phyloP scores from a whole-genome alignment of 30 jellyfish, hydroid and myxozoan species.

The Turritopsis dohrnii region DNA sequence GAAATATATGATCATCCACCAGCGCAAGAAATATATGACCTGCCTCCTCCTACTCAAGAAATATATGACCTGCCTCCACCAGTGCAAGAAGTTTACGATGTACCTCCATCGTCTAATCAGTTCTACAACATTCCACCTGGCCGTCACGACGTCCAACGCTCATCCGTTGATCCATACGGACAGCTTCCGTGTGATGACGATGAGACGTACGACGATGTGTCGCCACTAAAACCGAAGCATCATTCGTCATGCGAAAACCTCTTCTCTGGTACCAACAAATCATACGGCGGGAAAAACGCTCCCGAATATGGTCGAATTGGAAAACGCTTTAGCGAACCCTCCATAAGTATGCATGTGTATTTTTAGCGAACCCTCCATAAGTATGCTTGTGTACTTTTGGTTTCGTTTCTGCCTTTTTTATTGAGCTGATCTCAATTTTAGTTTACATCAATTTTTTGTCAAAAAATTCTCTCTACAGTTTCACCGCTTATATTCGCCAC shows the following conservation, averaged over 20 bases:
- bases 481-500: no score
- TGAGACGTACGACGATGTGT: conserved; percentile 9
- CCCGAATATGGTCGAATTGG: no score
- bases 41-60: background rate
- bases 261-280: background rate
- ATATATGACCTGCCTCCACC: background rate
- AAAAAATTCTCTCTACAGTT: no score
- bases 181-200: background rate
- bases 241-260: background rate
- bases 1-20: background rate
- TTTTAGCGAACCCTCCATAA: background rate
- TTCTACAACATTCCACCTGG: background rate
- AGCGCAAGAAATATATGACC: background rate
- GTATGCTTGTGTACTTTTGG: background rate
- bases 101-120: background rate
- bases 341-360: background rate
- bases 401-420: background rate
- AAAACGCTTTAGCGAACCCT: conserved; percentile 8
- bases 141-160: background rate
- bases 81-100: background rate
- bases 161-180: background rate
- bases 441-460: no score
- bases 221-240: background rate
- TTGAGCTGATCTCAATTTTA: no score
- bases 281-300: background rate